Evolutionary conservation across 37 sponge, comb jelly and placozoan genomes (phyloP), one percentile per base, ranked within the genome.

Genomic region (Hexactinellida sp.): DNA sequence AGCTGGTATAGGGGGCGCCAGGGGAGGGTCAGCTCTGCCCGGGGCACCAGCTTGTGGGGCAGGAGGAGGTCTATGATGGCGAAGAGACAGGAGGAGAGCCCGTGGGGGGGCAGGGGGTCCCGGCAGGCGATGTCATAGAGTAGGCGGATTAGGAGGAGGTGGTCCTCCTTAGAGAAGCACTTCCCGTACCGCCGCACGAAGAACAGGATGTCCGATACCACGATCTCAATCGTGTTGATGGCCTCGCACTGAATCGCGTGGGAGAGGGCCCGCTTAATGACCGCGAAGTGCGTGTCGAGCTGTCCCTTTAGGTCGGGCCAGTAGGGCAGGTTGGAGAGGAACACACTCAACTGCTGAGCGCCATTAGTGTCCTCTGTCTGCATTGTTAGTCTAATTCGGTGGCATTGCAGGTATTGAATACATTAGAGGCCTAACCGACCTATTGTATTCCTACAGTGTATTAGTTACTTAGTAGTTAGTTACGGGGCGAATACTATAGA

Each of bases 1-100:
- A 93, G 86, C n/a, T 87, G 34, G 54, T 93, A 93, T 19, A 97
- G 87, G 24, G 98, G 98, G 39, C 88, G 71, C 98, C 98, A 97
- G 39, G 93, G 93, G 34, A 97, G 82, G 19, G 25, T 41, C 21
- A 97, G 86, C 32, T 97, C 98, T 34, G 88, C 83, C 1, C 91
- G 85, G 0, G 95, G 86, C 35, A 97, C 36, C 32, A 89, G 83
- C 38, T 88, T 89, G 32, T 63, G 76, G 28, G 76, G 28, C 19
- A 10, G 88, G 35, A 94, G 89, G 1, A 97, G 88, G 25, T 32
- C 41, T 24, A 35, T 52, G 21, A 97, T 83, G 3, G 76, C 30
- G 5, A 10, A 7, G 25, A 63, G 76, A 84, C 54, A 28, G 24
- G 83, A 21, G 82, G 83, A 23, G 32, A 55, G 38, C 63, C 35